Evolutionary conservation across 2,113 vertebrate genomes (phyloP).

Genomic region (Columba janthina): DNA sequence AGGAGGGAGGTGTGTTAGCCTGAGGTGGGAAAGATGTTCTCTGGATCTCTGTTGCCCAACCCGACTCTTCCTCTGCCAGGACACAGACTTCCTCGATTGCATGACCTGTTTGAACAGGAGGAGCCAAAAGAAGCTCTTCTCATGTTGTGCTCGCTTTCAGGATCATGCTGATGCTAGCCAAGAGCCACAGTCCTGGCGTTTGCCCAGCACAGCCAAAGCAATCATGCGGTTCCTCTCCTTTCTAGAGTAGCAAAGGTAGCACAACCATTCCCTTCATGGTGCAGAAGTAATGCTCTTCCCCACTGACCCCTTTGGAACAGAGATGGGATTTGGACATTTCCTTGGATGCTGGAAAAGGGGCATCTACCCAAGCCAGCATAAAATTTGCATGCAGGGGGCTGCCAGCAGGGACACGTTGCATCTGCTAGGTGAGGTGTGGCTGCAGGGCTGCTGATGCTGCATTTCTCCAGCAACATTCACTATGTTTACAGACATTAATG

Average conservation of each 20-base stretch:
- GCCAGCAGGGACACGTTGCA: not conserved
- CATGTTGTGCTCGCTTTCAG: not conserved
- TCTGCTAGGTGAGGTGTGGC: not conserved
- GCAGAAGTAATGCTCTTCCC: not conserved
- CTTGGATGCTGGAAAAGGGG: not conserved
- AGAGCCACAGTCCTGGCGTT: not conserved
- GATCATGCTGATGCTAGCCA: rapidly evolving
- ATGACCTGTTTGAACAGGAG: rapidly evolving
- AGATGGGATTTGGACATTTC: not conserved
- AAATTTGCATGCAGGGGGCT: not conserved
- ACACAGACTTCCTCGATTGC: not conserved
- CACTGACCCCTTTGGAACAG: not conserved
- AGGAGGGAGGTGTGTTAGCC: not conserved
- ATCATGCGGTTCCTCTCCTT: not conserved
- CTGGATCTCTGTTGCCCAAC: not conserved
- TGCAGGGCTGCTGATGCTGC: not conserved
- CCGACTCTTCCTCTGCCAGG: not conserved
- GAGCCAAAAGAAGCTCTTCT: not conserved
- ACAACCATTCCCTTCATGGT: rapidly evolving
- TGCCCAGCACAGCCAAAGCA: not conserved
- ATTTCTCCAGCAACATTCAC: not conserved
- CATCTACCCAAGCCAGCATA: not conserved
- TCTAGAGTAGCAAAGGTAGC: not conserved
- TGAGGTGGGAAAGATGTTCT: not conserved
- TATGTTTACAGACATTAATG: not conserved